Percentiles rank a stretch among this genome's conserved stretches.
These are phyloP conservation scores for Hirtodrosophila trivittata DNA, from an alignment of 2,888 invertebrate genomes.

Conservation along the genomic window DNA sequence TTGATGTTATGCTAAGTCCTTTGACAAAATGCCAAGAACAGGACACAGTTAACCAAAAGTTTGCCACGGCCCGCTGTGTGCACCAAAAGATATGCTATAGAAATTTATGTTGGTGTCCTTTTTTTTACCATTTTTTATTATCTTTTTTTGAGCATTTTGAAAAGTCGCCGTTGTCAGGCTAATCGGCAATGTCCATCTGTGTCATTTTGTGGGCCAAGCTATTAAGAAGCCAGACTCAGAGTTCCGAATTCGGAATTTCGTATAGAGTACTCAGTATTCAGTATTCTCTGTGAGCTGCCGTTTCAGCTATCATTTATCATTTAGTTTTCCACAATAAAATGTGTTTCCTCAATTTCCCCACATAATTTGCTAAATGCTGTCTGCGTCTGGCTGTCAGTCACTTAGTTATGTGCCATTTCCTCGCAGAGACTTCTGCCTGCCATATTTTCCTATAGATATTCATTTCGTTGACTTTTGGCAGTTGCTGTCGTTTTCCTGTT, in stretches of 20 bases:
- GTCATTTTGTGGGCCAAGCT: constrained; percentile 56
- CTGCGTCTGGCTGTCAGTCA: constrained; percentile 18
- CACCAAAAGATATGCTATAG: constrained; percentile 40
- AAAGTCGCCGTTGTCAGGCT: constrained; percentile 47
- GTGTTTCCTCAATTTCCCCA: constrained; percentile 70
- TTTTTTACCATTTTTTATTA: constrained; percentile 7
- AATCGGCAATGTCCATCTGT: constrained; percentile 71
- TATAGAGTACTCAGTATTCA: constrained; percentile 24
- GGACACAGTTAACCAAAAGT: constrained; percentile 36
- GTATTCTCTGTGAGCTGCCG: constrained; percentile 43
- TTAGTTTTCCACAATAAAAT: constrained; percentile 71
- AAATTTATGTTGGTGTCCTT: constrained; percentile 31
- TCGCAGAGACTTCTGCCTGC: no score
- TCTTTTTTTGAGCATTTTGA: constrained; percentile 18
- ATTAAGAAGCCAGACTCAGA: constrained; percentile 43
- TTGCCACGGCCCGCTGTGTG: constrained; percentile 7
- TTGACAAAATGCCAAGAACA: constrained; percentile 59
- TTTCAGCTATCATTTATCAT: constrained; percentile 73
- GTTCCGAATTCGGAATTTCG: neutral
- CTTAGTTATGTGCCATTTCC: constrained; percentile 8
- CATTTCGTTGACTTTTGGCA: constrained; percentile 51
- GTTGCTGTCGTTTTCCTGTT: constrained; percentile 32
- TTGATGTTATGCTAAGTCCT: constrained; percentile 62
- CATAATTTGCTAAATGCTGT: constrained; percentile 43
- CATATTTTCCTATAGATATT: constrained; percentile 25